These are phyloP conservation scores for Egretta garzetta DNA, from an alignment of 2,113 vertebrate species.

Conservation along the genomic window DNA sequence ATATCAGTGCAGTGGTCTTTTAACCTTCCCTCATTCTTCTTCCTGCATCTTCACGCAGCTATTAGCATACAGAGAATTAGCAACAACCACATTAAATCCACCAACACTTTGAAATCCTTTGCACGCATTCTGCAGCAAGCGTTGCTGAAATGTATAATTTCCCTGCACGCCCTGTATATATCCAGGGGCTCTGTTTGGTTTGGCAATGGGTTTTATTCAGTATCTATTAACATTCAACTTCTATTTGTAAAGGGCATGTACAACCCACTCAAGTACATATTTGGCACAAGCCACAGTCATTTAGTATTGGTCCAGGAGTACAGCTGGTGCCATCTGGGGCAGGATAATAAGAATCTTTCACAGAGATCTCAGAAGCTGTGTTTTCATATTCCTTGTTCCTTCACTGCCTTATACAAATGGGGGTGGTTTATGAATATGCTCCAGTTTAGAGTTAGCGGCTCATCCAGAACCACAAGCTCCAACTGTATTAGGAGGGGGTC, in stretches of 20 bases:
- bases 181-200: slow-evolving; percentile 54
- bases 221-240: slow-evolving; percentile 60
- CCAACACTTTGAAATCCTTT: slow-evolving; percentile 22
- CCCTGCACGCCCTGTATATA: slow-evolving; percentile 43
- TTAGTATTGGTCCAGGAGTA: slow-evolving; percentile 45
- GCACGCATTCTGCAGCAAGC: slow-evolving; percentile 11
- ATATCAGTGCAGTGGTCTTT: slow-evolving; percentile 42
- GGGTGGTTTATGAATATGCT: neutral
- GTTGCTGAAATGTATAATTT: slow-evolving; percentile 39
- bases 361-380: slow-evolving; percentile 50
- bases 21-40: slow-evolving; percentile 40
- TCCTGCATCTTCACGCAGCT: neutral
- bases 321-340: slow-evolving; percentile 66
- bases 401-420: neutral
- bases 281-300: slow-evolving; percentile 59
- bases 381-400: slow-evolving; percentile 22
- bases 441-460: neutral
- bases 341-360: slow-evolving; percentile 71
- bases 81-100: neutral
- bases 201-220: slow-evolving; percentile 15
- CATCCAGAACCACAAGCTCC: neutral
- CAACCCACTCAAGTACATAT: slow-evolving; percentile 68
- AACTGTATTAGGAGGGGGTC: fast-evolving
- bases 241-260: slow-evolving; percentile 64
- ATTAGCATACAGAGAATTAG: slow-evolving; percentile 56